Evolutionary conservation across 2,113 vertebrate species (phyloP).

Genomic region (Otolemur garnettii): DNA sequence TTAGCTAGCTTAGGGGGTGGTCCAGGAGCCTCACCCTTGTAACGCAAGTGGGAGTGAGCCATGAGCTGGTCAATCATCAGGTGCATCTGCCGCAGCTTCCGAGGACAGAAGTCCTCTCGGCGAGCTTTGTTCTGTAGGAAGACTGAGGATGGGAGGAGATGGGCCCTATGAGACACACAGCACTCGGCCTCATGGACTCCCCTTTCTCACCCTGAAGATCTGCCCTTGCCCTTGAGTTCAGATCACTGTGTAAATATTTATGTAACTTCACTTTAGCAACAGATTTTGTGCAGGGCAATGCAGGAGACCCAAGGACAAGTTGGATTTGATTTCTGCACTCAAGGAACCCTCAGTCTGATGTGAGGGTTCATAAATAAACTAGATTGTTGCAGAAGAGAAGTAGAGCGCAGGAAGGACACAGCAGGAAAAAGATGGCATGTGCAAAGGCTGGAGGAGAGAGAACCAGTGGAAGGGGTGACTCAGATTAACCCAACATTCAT

Average conservation of each 20-base stretch:
- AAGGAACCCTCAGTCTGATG: not conserved
- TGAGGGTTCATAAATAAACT: rapidly evolving
- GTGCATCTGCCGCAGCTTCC: constrained; percentile 94
- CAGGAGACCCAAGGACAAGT: not conserved
- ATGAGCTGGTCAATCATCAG: constrained; percentile 93
- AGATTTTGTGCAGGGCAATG: not conserved
- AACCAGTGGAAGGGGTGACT: not conserved
- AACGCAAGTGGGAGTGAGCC: constrained; percentile 95
- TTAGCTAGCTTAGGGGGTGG: rapidly evolving
- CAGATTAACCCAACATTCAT: rapidly evolving
- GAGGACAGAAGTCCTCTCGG: constrained; percentile 94
- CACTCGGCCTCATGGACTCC: rapidly evolving
- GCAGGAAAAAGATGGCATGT: not conserved
- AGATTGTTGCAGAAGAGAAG: not conserved
- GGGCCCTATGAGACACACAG: not conserved
- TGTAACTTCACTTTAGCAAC: not conserved
- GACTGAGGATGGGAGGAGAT: constrained; percentile 75
- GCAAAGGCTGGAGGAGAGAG: not conserved
- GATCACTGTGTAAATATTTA: not conserved
- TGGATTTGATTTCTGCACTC: not conserved
- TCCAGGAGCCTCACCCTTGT: constrained; percentile 88
- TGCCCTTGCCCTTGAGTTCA: not conserved
- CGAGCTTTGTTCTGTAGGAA: constrained; percentile 95
- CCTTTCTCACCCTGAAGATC: not conserved
- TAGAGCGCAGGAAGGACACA: not conserved